Conservation (phyloP, 2,888 invertebrate genomes). For the Slavum lentiscoides region DNA sequence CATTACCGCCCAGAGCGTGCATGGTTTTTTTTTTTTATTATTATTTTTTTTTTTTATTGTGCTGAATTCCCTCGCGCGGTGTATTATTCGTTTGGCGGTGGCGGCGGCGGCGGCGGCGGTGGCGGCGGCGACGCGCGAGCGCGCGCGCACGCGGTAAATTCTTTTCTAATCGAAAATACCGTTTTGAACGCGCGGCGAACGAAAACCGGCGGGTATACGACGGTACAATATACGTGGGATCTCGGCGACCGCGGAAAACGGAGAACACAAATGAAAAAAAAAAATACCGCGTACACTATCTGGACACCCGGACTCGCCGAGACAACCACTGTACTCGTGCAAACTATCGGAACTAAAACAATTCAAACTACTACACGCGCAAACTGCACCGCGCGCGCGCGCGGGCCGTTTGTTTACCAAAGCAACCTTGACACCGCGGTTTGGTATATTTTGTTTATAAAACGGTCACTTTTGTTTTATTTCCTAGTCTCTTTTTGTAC, state of each 20-base stretch:
- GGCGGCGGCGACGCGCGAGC: background rate
- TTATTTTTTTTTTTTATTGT: too few relatives aligned
- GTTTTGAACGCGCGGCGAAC: too few relatives aligned
- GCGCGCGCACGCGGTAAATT: too few relatives aligned
- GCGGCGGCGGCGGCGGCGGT: too few relatives aligned
- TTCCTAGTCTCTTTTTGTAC: slow-evolving; percentile 35
- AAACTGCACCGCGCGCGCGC: background rate
- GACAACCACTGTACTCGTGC: slow-evolving; percentile 14
- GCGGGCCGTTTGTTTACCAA: slow-evolving; percentile 50
- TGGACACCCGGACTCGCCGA: slow-evolving; percentile 13
- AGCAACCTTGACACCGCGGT: slow-evolving; percentile 49
- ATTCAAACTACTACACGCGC: slow-evolving; percentile 15
- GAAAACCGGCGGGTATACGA: too few relatives aligned
- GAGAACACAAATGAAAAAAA: too few relatives aligned
- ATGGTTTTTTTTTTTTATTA: too few relatives aligned
- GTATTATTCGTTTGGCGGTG: too few relatives aligned
- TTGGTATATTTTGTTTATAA: slow-evolving; percentile 39
- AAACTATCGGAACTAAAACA: slow-evolving; percentile 50
- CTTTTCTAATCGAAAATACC: too few relatives aligned
- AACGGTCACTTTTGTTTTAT: slow-evolving; percentile 46
- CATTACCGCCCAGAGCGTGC: too few relatives aligned
- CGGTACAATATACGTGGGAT: too few relatives aligned
- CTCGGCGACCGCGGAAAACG: background rate
- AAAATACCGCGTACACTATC: background rate
- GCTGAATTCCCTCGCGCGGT: too few relatives aligned